A percentile compares a stretch with the other conserved stretches of the same genome.
phyloP scores from a whole-genome alignment of 2,888 invertebrate genomes.

The Xylota sylvarum region DNA sequence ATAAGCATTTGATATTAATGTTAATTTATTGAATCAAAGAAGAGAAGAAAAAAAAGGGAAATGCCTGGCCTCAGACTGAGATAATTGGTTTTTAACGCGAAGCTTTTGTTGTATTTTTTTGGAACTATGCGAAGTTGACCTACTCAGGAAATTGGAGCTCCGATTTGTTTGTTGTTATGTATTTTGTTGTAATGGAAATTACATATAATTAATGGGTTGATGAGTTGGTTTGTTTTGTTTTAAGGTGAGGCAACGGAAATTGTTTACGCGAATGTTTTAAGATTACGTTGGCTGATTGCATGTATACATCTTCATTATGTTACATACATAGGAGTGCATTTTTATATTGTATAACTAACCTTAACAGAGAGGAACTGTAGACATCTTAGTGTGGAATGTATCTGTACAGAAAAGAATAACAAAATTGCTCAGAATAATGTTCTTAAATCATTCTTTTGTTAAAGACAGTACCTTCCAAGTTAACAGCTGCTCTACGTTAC shows the following conservation, averaged over 20 bases:
- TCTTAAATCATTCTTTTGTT: too few relatives aligned
- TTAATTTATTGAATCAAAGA: constrained; percentile 22
- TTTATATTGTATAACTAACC: too few relatives aligned
- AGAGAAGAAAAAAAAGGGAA: constrained; percentile 22
- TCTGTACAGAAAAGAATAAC: too few relatives aligned
- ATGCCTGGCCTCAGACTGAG: constrained; percentile 22
- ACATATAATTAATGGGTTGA: background rate
- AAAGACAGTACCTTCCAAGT: too few relatives aligned
- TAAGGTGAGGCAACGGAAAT: background rate
- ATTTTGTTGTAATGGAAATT: background rate
- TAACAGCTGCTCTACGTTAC: too few relatives aligned
- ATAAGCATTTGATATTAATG: constrained; percentile 33
- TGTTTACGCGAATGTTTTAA: background rate
- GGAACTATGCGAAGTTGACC: constrained; percentile 8
- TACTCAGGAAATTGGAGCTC: constrained; percentile 18
- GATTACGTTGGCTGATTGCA: too few relatives aligned
- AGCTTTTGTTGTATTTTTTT: background rate
- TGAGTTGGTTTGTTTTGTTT: background rate
- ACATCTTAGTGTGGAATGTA: too few relatives aligned
- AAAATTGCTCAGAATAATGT: too few relatives aligned
- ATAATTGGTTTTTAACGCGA: constrained; percentile 50
- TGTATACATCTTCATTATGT: too few relatives aligned
- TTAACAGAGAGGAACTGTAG: too few relatives aligned
- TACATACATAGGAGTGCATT: too few relatives aligned
- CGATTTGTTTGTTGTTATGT: background rate